phyloP scores from a whole-genome alignment of 2,888 invertebrate species.

The Drosophila cognata region DNA sequence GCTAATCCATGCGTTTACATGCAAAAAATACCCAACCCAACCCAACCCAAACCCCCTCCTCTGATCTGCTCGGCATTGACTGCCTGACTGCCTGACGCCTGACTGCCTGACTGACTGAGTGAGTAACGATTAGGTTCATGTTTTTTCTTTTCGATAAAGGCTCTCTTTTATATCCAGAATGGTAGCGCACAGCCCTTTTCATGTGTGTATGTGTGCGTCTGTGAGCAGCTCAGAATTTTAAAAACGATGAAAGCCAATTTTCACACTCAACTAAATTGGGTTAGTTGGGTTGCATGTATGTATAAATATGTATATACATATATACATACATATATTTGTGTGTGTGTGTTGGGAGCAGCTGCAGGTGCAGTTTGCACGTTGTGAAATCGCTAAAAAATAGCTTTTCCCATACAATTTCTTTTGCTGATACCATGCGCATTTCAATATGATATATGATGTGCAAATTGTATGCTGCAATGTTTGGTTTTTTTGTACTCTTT shows the following conservation, averaged over 20 bases:
- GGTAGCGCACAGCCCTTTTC: conserved; percentile 51
- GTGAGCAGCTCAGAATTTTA: conserved; percentile 71
- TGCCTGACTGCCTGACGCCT: conserved; percentile 14
- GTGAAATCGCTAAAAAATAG: conserved; percentile 57
- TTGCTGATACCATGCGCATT: conserved; percentile 62
- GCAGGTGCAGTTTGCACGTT: conserved; percentile 57
- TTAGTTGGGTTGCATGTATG: conserved; percentile 51
- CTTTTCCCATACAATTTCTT: conserved; percentile 43
- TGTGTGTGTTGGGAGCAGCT: conserved; percentile 17
- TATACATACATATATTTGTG: neutral
- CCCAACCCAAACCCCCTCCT: neutral
- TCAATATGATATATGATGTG: conserved; percentile 75
- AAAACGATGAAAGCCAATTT: conserved; percentile 78
- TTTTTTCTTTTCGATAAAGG: conserved; percentile 16
- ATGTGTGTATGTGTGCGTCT: conserved; percentile 36
- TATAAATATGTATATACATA: neutral
- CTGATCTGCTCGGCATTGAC: conserved; percentile 3
- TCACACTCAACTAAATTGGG: conserved; percentile 80
- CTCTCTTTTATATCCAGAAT: conserved; percentile 60
- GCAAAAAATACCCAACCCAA: conserved; percentile 22
- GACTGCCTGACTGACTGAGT: conserved; percentile 25
- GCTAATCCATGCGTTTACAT: conserved; percentile 74
- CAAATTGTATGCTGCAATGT: conserved; percentile 71
- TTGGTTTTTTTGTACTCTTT: conserved; percentile 51
- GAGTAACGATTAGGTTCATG: conserved; percentile 48